A percentile compares a stretch with the other conserved stretches of the same genome.
These are phyloP conservation scores for Xenus cinereus DNA, from an alignment of 2,113 vertebrate genomes.

Conservation along the genomic window DNA sequence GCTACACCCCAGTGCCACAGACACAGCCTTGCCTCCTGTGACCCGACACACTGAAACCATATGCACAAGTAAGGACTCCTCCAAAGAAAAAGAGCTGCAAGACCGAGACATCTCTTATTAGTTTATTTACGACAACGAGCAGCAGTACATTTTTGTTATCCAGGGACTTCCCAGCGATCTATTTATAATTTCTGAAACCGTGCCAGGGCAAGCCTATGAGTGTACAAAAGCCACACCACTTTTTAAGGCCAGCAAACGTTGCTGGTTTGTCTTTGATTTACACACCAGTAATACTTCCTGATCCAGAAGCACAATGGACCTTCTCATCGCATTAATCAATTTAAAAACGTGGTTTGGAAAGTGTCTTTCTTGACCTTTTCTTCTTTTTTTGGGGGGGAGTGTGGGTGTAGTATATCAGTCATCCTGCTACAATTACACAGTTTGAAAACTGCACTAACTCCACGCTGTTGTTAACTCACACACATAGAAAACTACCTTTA, in stretches of 20 bases:
- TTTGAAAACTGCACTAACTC: neutral
- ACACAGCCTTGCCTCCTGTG: neutral
- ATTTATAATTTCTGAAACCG: slow-evolving; percentile 49
- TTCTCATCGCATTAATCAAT: neutral
- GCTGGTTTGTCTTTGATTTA: slow-evolving; percentile 50
- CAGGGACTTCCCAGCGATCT: slow-evolving; percentile 49
- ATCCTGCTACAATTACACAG: neutral
- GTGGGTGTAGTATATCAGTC: neutral
- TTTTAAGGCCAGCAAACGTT: slow-evolving; percentile 51
- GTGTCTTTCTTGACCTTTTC: slow-evolving; percentile 7
- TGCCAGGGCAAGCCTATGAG: slow-evolving; percentile 47
- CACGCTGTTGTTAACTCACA: neutral
- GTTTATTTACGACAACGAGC: slow-evolving; percentile 34
- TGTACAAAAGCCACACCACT: slow-evolving; percentile 40
- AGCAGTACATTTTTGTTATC: slow-evolving; percentile 29
- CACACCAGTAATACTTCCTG: neutral
- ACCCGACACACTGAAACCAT: neutral
- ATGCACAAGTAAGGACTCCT: neutral
- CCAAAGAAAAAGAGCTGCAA: neutral
- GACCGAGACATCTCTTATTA: neutral
- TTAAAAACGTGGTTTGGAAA: neutral
- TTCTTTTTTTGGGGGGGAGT: neutral
- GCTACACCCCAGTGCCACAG: neutral
- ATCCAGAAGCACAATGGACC: neutral
- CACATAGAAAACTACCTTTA: neutral